Conservation (phyloP, 2,113 vertebrate species). For the Paracanthobrama guichenoti region DNA sequence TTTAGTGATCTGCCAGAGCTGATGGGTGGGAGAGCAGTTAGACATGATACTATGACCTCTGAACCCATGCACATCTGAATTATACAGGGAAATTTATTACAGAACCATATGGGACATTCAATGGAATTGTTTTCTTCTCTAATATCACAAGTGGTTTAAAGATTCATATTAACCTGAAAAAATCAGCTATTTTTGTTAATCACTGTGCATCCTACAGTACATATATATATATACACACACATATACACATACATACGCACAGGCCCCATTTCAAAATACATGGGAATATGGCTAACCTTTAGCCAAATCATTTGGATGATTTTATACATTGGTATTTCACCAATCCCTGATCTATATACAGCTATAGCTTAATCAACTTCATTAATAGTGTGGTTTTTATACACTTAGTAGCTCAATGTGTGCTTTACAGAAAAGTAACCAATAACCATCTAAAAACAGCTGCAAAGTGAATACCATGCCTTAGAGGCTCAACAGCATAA, state of each 20-base stretch:
- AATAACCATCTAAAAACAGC: neutral
- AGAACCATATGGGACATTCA: neutral
- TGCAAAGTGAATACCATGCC: constrained; percentile 10
- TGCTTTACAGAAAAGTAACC: neutral
- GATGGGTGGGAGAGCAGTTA: neutral
- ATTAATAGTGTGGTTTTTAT: neutral
- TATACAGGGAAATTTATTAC: neutral
- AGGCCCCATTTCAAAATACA: neutral
- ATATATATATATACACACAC: neutral
- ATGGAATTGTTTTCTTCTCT: neutral
- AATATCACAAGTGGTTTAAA: neutral
- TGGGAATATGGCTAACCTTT: neutral
- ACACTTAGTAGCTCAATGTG: neutral
- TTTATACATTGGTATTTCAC: neutral
- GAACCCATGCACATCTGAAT: neutral
- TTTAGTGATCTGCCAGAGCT: constrained; percentile 24
- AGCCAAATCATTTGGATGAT: neutral
- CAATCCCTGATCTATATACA: neutral
- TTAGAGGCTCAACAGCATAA: constrained; percentile 11
- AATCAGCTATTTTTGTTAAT: neutral
- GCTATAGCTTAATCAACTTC: neutral
- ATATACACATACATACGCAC: neutral
- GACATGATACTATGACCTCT: neutral
- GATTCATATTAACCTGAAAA: neutral
- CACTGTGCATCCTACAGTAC: neutral